Evolutionary conservation across 2,797 vertebrate genomes (phyloP), one percentile per base, ranked within the genome.

Genomic region (Staurois parvus): DNA sequence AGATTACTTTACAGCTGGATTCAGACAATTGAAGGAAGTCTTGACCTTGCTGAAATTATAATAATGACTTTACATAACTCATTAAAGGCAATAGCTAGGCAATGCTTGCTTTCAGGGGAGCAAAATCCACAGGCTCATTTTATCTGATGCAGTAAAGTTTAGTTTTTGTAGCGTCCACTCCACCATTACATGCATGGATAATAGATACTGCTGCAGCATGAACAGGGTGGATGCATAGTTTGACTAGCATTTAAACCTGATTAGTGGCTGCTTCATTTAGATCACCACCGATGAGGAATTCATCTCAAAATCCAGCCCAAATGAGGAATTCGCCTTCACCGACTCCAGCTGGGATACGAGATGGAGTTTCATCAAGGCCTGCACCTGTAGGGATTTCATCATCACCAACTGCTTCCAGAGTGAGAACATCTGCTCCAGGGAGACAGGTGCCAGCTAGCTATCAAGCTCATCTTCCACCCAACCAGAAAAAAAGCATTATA

Each of bases 21-120:
- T 83, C 48, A 87, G 76, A 87, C 85, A 87, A 87, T 87, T 78
- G 85, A 83, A 87, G 85, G 85, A 87, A 87, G 85, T 87, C 85
- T 87, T 87, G 81, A 83, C 81, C 75, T 87, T 87, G 85, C 80
- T 79, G 85, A 87, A 87, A 86, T 83, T 76, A 74, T 87, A 79
- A 83, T 87, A 83, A 87, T 87, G 85, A 72, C 70, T 83, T 83
- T 87, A 79, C 85, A 83, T 79, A 87, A 87, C 75, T 73, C 78
- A 66, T 75, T 87, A 87, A 87, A 79, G 85, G 85, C 81, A 83
- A 78, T 76, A 86, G 78, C 48, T 79, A 83, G 83, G 80, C 75
- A 56, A 79, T 87, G 69, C 80, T 70, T 82, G 79, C 67, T 86
- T 78, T 64, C 56, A 64, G 62, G 56, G 34, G 74, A 83, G 85